phyloP scores from a whole-genome alignment of 2,888 invertebrate species.

The Drosophila paracracens region DNA sequence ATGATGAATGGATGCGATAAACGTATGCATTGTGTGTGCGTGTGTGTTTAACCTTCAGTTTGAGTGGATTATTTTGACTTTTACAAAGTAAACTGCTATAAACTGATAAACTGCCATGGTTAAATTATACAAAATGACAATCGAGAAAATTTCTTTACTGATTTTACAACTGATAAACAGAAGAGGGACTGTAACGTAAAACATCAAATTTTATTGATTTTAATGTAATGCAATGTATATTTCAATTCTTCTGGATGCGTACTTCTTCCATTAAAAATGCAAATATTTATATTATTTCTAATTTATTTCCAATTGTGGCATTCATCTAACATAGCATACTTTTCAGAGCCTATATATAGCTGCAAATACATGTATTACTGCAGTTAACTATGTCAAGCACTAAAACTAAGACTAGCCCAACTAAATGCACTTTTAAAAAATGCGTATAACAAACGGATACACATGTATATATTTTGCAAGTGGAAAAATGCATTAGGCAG shows the following conservation, averaged over 20 bases:
- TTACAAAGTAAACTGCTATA: constrained; percentile 17
- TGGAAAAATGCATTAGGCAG: constrained; percentile 57
- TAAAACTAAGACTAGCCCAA: neutral
- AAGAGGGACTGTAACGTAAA: neutral
- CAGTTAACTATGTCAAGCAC: constrained; percentile 30
- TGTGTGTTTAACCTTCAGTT: constrained; percentile 20
- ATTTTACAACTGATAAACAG: neutral
- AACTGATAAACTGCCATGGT: constrained; percentile 17
- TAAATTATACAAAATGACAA: constrained; percentile 1
- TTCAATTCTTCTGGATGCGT: neutral
- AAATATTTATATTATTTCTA: neutral
- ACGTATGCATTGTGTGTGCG: neutral
- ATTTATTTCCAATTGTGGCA: neutral
- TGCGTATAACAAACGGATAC: constrained; percentile 3
- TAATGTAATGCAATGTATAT: neutral
- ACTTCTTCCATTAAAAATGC: neutral
- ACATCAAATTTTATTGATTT: neutral
- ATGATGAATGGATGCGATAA: constrained; percentile 40
- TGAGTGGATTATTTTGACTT: constrained; percentile 22
- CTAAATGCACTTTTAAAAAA: constrained; percentile 1
- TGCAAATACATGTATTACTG: neutral
- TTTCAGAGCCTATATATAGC: neutral
- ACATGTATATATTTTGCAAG: constrained; percentile 29
- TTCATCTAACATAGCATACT: neutral
- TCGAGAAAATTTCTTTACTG: neutral